Conservation (phyloP, 1,140 invertebrate genomes). For the Spodoptera frugiperda region DNA sequence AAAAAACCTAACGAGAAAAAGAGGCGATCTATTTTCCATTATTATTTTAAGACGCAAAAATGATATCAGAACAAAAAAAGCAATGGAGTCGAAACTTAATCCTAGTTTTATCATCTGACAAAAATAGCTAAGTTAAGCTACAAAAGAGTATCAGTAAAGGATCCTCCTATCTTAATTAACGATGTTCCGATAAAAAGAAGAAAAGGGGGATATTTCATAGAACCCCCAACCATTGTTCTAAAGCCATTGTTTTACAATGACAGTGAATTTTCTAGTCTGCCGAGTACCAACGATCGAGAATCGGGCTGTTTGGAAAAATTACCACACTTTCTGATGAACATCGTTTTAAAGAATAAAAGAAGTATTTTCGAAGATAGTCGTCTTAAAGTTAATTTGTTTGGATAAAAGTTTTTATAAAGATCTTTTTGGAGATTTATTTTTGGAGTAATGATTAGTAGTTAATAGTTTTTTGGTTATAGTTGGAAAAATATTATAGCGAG, state of each 20-base stretch:
- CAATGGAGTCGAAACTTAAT: constrained; percentile 2
- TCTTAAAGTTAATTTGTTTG: too few relatives aligned
- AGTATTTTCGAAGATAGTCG: neutral
- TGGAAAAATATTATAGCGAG: too few relatives aligned
- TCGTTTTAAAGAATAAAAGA: constrained; percentile 18
- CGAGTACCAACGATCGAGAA: constrained; percentile 7
- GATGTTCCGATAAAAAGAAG: constrained; percentile 45
- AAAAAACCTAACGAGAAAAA: too few relatives aligned
- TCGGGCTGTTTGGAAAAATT: constrained; percentile 35
- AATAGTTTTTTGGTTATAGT: too few relatives aligned
- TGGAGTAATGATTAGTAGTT: too few relatives aligned
- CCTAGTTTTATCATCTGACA: constrained; percentile 23
- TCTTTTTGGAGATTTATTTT: too few relatives aligned
- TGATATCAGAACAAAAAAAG: too few relatives aligned
- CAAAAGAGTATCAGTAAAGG: constrained; percentile 35
- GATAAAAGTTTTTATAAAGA: too few relatives aligned
- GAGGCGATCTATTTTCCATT: too few relatives aligned
- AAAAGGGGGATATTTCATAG: constrained; percentile 36
- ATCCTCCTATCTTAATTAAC: constrained; percentile 48
- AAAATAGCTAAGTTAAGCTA: constrained; percentile 26
- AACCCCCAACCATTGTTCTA: constrained; percentile 18
- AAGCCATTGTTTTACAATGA: constrained; percentile 34
- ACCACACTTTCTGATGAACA: constrained; percentile 12
- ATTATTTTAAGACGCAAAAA: too few relatives aligned
- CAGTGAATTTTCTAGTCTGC: constrained; percentile 44